These are phyloP conservation scores for Coluber constrictor DNA, from an alignment of 2,797 vertebrate species.

Conservation along the genomic window DNA sequence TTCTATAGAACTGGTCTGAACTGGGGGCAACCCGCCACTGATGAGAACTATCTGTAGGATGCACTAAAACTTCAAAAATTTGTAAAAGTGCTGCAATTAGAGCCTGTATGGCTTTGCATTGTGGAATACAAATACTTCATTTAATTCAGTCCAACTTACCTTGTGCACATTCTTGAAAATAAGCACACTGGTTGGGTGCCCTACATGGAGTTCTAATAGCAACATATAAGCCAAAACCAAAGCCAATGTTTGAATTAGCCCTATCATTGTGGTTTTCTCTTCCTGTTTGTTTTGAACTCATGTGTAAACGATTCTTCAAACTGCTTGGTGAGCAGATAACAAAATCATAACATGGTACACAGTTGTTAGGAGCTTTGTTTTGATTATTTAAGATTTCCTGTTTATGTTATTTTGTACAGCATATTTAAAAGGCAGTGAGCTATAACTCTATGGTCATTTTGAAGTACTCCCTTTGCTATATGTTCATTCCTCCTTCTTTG, in stretches of 20 bases:
- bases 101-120: neutral
- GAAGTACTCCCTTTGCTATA: neutral
- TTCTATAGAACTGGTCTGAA: too few relatives aligned
- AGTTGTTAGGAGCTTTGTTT: constrained; percentile 15
- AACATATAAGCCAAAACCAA: neutral
- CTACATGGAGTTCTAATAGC: neutral
- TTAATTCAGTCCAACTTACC: constrained; percentile 11
- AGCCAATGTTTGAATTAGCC: neutral
- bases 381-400: neutral
- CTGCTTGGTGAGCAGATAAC: neutral
- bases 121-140: neutral
- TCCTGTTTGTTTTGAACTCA: neutral
- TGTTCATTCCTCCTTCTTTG: neutral
- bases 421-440: neutral
- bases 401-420: neutral
- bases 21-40: too few relatives aligned
- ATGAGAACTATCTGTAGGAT: neutral
- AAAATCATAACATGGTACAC: neutral
- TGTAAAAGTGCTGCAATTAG: constrained; percentile 9
- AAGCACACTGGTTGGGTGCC: neutral
- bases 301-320: neutral
- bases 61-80: neutral
- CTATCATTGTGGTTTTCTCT: neutral
- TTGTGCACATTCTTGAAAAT: constrained; percentile 19
- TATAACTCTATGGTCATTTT: neutral